Base-by-base conservation (phyloP, 1,140 invertebrate species). In the Halyomorpha halys region DNA sequence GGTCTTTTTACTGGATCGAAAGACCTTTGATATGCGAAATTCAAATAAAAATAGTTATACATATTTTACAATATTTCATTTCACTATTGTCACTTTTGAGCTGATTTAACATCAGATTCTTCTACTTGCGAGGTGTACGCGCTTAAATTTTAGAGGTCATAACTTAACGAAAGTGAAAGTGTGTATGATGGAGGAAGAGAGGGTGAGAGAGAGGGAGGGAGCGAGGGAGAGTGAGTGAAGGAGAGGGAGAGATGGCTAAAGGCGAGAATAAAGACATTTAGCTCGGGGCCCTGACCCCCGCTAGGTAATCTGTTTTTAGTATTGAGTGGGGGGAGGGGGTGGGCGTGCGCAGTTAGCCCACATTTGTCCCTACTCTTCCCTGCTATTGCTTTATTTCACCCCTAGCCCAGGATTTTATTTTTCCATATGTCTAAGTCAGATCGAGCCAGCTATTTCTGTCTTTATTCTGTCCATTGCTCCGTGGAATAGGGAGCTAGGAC, bases 231-330 rank as follows among this genome's bases (percentile, higher is more conserved):
- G 34, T 6, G 34, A 13, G 34, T 6, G 21, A 49, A 16, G 1
- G 47, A 49, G 21, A 21, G 47, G 6, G 21, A 49, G 47, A 21
- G 5, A 21, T 21, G n/a, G n/a, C 21, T 18, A 49, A 49, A 21
- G 47, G 47, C 21, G 47, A 49, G 47, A 21, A 49, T 49, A 49
- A 21, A 49, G 47, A 49, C 47, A 49, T 49, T 49, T 49, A 49
- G 47, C n/a, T 3, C 5, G 21, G n/a, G 21, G 21, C 3, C 47
- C 47, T 21, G 21, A 49, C 21, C 47, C 45, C 47, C 21, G 16
- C 21, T 39, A 39, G 47, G 47, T 49, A 49, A 49, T 49, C 47
- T 49, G 47, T 49, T 49, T 49, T 49, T 49, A 49, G 47, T 49
- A 49, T 49, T 49, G 47, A 49, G 47, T 49, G 21, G 47, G 47